phyloP scores from a whole-genome alignment of 2,888 invertebrate species.

The Drosophila seclusa region DNA sequence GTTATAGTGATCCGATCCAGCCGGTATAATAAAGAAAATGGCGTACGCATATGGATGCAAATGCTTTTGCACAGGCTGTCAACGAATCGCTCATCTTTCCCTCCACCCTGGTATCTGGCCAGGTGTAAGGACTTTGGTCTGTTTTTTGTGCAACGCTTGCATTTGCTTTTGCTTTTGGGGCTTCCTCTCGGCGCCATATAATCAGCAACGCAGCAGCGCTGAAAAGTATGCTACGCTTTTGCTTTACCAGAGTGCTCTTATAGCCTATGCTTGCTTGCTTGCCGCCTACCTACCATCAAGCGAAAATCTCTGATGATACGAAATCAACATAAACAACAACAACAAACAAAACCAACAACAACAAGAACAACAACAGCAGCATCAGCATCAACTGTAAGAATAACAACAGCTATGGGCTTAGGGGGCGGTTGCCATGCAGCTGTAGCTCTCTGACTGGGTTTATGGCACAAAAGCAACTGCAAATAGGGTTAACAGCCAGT shows the following conservation, averaged over 20 bases:
- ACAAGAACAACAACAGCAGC: constrained; percentile 65
- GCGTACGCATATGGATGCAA: constrained; percentile 38
- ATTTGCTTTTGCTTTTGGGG: constrained; percentile 44
- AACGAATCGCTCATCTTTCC: constrained; percentile 14
- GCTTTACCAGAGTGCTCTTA: constrained; percentile 29
- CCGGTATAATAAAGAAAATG: neutral
- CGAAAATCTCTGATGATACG: constrained; percentile 79
- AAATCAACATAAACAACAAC: constrained; percentile 77
- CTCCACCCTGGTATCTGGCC: constrained; percentile 31
- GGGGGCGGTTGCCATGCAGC: constrained; percentile 8
- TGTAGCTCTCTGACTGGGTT: constrained; percentile 37
- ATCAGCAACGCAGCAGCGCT: constrained; percentile 71
- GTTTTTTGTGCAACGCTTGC: constrained; percentile 58
- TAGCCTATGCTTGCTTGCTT: constrained; percentile 25
- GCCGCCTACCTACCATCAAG: constrained; percentile 52
- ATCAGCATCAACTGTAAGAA: constrained; percentile 22
- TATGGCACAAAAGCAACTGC: constrained; percentile 78
- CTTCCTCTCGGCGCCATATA: constrained; percentile 56
- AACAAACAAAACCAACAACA: constrained; percentile 67
- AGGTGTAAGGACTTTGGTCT: constrained; percentile 19
- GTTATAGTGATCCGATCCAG: neutral
- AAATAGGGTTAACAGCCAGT: constrained; percentile 78
- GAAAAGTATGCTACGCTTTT: constrained; percentile 71
- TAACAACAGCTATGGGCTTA: constrained; percentile 50
- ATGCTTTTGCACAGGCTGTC: constrained; percentile 32